These are phyloP conservation scores for Drosophila siamana DNA, from an alignment of 2,888 invertebrate species.

Conservation along the genomic window DNA sequence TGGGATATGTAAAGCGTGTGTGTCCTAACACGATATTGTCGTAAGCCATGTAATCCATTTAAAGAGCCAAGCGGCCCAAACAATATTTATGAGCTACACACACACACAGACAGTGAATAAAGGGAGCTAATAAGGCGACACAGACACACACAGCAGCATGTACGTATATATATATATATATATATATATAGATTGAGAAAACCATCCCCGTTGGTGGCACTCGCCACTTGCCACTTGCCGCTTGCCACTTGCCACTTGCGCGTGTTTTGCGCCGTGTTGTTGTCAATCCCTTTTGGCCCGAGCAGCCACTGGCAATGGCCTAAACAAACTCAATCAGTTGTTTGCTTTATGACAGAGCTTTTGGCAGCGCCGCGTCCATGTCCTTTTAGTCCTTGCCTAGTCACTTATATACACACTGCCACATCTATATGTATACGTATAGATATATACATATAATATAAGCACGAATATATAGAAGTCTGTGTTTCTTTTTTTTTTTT, in stretches of 20 bases:
- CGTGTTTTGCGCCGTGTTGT: neutral
- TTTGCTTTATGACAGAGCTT: constrained; percentile 66
- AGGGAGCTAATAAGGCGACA: constrained; percentile 47
- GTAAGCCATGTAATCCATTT: constrained; percentile 49
- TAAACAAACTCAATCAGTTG: constrained; percentile 72
- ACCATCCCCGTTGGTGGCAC: constrained; percentile 2
- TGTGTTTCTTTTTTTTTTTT: neutral
- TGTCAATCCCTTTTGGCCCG: constrained; percentile 12
- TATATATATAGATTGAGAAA: neutral
- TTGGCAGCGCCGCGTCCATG: constrained; percentile 50
- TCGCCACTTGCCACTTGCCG: neutral
- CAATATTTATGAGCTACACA: constrained; percentile 28
- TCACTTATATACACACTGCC: neutral
- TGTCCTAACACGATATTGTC: constrained; percentile 23
- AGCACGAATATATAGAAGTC: neutral
- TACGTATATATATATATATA: no score
- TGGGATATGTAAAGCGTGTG: constrained; percentile 16
- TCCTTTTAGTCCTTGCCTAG: constrained; percentile 56
- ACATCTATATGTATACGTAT: neutral
- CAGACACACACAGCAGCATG: neutral
- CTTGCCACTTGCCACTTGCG: neutral
- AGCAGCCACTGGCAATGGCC: constrained; percentile 52
- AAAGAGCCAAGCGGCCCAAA: constrained; percentile 31
- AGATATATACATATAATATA: constrained; percentile 1
- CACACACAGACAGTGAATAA: constrained; percentile 18